Evolutionary conservation across 2,888 invertebrate genomes (phyloP), one percentile per base, ranked within the genome.

Genomic region (Scaptomyza flava): DNA sequence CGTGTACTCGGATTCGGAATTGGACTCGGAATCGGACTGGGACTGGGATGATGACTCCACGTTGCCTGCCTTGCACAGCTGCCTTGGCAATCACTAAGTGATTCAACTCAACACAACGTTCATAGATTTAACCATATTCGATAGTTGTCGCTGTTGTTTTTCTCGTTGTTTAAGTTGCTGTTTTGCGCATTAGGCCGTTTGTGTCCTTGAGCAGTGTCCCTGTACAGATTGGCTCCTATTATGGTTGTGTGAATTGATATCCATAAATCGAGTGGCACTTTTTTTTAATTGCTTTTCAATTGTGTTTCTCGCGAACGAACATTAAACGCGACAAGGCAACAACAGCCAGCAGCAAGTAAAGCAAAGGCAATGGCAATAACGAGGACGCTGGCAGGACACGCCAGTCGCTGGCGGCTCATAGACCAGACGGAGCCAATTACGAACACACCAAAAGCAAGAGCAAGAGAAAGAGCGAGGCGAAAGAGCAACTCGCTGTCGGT

Each of bases 281-380:
- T 80, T 79, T 76, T 79, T 74, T 79, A 81, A 78, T 82, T 81
- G 78, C 68, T 75, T 72, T 56, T 75, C 69, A 75, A 70, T 72
- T 72, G 61, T 58, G 30, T 31, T 41, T 38, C 38, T 38, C 11
- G 52, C 57, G 63, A 38, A 47, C 63, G 52, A 68, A 23, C 45
- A 27, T 3, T 34, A 43, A 56, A 47, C 41, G 71, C 69, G 63
- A 65, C 47, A 53, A 65, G 76, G 76, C 65, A 58, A 76, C 65
- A 58, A 76, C 69, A 65, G 79, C 61, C 67, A 68, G 71, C 67
- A 53, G 64, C 71, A 56, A 51, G 51, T 46, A 38, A 70, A 52
- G 65, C 73, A 68, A 68, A 6, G 34, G 50, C 23, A 51, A 51
- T 64, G 71, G 74, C 79, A 69, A 79, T 72, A 69, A 68, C 84